phyloP scores from a whole-genome alignment of 2,797 vertebrate species.

The Nannoperca obscura region DNA sequence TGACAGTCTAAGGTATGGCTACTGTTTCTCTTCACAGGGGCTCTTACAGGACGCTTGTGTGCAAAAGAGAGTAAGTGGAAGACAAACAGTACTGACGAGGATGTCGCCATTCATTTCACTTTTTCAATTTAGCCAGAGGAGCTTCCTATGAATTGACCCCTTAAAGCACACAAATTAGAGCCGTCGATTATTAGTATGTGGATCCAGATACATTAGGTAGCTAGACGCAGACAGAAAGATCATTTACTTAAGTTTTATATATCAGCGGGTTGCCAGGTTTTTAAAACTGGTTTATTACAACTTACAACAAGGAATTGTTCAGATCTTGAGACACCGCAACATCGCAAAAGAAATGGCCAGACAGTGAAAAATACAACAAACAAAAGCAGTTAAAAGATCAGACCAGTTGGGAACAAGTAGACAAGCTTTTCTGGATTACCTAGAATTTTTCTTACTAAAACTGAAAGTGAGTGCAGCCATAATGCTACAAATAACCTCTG shows the following conservation, averaged over 20 bases:
- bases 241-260: background rate
- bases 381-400: too few relatives aligned
- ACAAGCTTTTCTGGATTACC: background rate
- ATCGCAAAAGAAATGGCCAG: too few relatives aligned
- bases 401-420: background rate
- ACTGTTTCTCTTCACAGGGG: conserved; percentile 45
- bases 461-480: too few relatives aligned
- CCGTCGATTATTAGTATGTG: conserved; percentile 39
- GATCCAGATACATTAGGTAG: conserved; percentile 17
- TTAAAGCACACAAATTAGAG: conserved; percentile 68
- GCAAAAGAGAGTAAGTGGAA: conserved; percentile 16
- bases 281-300: background rate
- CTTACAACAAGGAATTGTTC: background rate
- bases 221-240: background rate
- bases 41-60: conserved; percentile 24
- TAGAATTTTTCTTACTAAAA: background rate
- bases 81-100: conserved; percentile 52
- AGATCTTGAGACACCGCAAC: too few relatives aligned
- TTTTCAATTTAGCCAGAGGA: conserved; percentile 56
- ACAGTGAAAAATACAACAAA: too few relatives aligned
- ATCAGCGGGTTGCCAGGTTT: background rate
- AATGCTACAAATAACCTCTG: too few relatives aligned
- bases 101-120: conserved; percentile 62
- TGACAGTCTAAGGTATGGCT: conserved; percentile 53
- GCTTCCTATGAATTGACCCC: conserved; percentile 60